Evolutionary conservation across 2,888 invertebrate species (phyloP), one percentile per base, ranked within the genome.

Genomic region (Halictus quadricinctus): DNA sequence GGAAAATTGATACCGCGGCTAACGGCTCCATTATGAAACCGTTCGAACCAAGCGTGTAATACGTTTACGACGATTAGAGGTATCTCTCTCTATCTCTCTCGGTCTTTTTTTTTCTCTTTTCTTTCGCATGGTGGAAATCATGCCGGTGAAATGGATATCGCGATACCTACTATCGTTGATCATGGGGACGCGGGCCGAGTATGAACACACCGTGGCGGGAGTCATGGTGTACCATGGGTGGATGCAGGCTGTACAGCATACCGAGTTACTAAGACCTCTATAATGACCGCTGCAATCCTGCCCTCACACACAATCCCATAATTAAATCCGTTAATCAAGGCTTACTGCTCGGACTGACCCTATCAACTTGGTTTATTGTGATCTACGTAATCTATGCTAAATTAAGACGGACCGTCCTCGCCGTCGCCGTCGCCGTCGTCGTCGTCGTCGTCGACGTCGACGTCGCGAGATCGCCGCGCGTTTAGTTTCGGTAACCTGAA

Each of bases 251-350:
- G 89, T 75, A 89, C 88, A 89, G 91, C 88, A 92, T 92, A 92
- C 93, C 50, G 92, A 91, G 92, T 92, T 93, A 92, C 90, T 91
- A 89, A 91, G 92, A 91, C 91, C 92, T 91, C 92, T 88, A 90
- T 93, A 93, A 93, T 93, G 93, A 93, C 92, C 93, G 90, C 89
- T 92, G 90, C 92, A 91, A 93, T 92, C 92, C 92, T 91, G 89
- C 91, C 89, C 89, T 89, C 88, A 83, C 89, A 88, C 90, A 91
- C 92, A 93, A 93, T 93, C 92, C 92, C 92, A 94, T 94, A 94
- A 94, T 94, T 94, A 94, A 94, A 94, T 94, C 94, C 94, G 94
- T 94, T 94, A 94, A 94, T 94, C 94, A 94, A 94, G 94, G 94
- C 93, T 94, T 94, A 94, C 92, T 90, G 92, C 91, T 91, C 89